Evolutionary conservation across 1,140 invertebrate species (phyloP), one percentile per base, ranked within the genome.

Genomic region (Meloidogyne exigua): DNA sequence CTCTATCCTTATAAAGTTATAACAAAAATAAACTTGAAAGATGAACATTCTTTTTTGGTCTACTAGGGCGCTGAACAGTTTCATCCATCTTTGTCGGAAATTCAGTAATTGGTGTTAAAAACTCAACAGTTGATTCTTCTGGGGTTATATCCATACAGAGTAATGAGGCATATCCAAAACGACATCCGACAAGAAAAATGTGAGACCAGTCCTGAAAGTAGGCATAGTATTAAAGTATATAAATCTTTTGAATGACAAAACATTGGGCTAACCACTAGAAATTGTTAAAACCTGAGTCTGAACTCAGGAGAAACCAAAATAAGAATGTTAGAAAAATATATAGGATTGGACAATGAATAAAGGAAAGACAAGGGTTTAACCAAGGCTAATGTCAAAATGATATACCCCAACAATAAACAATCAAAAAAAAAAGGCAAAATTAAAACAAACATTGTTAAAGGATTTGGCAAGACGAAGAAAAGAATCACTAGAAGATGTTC

Each of bases 101-200:
- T 32, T 12, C 32, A 25, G 57, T 15, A 28, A 32, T 57, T 5
- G 25, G 21, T 5, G n/a, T 12, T 15, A 26, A 70, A 42, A 36
- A 57, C 32, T 21, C 21, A 44, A 25, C 36, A 7, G 36, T 10
- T 71, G 57, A 28, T 15, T 71, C 69, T 7, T 44, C 32, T 21
- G 5, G 7, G 11, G 44, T 68, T 26, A 75, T 32, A 28, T 75
- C 74, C 70, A 75, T 49, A 44, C 68, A 57, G 5, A 74, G 13
- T 23, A 75, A 68, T 39, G n/a, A 15, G 23, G 39, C 74, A n/a
- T 75, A 75, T 18, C 74, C 74, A 26, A 49, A 71, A 2, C 64
- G 62, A 75, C 76, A 78, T 2, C 76, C 76, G 25, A 78, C 73
- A 25, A 78, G 63, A 23, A 78, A 42, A 67, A 78, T 78, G 36